Evolutionary conservation across 2,113 vertebrate genomes (phyloP).

Genomic region (Numida meleagris): DNA sequence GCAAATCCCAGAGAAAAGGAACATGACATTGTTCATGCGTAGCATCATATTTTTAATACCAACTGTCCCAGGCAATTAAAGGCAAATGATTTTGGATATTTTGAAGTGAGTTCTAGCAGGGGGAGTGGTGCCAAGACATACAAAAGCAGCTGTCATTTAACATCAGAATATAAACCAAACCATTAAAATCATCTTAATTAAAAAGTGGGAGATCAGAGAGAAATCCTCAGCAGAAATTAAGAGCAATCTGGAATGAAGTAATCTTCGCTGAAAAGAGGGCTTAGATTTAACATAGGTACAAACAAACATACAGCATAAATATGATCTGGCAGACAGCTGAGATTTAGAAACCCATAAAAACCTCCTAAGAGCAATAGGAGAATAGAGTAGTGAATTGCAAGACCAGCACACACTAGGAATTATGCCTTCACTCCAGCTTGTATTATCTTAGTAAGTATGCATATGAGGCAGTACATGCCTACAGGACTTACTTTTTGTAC

Average conservation of each 20-base stretch:
- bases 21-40: neutral
- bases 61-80: neutral
- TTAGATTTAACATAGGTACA: neutral
- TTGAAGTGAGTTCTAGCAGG: neutral
- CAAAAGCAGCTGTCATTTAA: neutral
- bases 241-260: neutral
- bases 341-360: neutral
- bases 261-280: neutral
- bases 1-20: neutral
- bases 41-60: neutral
- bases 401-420: neutral
- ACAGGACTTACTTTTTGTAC: neutral
- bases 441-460: neutral
- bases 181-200: neutral
- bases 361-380: neutral
- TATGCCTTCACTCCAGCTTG: neutral
- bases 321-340: neutral
- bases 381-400: neutral
- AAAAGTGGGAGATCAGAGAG: neutral
- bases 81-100: neutral
- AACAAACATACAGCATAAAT: neutral
- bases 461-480: neutral
- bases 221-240: neutral
- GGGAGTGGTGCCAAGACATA: neutral
- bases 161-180: neutral